Percentiles rank a stretch among this genome's conserved stretches.
Evolutionary conservation across 2,113 vertebrate genomes (phyloP).

Genomic region (Emydocephalus ijimae): DNA sequence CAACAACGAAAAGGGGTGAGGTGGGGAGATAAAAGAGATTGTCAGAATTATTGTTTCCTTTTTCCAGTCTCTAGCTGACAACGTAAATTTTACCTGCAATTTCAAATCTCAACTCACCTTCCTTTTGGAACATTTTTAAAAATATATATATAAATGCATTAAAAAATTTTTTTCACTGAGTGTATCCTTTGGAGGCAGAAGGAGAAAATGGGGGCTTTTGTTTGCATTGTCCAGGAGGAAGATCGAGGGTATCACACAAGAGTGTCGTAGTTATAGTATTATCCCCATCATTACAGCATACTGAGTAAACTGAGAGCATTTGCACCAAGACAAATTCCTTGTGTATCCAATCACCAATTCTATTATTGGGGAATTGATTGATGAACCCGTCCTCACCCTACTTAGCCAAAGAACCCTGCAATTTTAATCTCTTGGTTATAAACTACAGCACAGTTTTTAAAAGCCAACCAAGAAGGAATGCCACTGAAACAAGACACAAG

Average conservation of each 20-base stretch:
- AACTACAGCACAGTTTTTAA: not conserved
- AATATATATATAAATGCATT: not conserved
- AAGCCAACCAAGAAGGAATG: not conserved
- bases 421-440: not conserved
- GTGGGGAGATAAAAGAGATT: not conserved
- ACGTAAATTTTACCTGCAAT: not conserved
- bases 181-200: not conserved
- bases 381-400: not conserved
- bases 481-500: not conserved
- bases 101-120: not conserved
- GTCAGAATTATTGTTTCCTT: not conserved
- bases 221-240: not conserved
- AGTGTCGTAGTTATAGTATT: not conserved
- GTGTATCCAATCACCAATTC: no score
- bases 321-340: no score
- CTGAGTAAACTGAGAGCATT: no score
- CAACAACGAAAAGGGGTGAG: no score
- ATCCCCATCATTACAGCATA: not conserved
- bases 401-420: not conserved
- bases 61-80: not conserved
- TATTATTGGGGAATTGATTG: not conserved
- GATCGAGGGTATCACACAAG: not conserved
- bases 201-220: slow-evolving; percentile 9
- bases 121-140: not conserved
- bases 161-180: not conserved